Conservation (phyloP, 2,888 invertebrate genomes). For the Trissolcus japonicus region DNA sequence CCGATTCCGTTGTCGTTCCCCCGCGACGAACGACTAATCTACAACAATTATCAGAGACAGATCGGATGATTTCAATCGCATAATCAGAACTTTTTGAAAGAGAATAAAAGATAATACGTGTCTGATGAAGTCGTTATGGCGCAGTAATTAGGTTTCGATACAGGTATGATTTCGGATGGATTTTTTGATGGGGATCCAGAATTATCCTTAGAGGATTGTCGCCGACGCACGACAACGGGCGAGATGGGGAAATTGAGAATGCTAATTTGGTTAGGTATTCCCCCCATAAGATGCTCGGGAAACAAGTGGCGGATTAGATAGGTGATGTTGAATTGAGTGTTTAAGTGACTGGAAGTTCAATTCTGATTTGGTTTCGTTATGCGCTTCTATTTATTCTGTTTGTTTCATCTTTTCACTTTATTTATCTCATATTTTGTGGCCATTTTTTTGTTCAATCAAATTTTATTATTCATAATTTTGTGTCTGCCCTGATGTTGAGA, state of each 20-base stretch:
- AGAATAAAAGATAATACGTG: slow-evolving; percentile 42
- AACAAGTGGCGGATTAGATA: not conserved
- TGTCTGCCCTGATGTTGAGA: too few relatives aligned
- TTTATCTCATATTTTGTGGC: too few relatives aligned
- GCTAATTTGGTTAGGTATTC: slow-evolving; percentile 5
- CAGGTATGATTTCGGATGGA: slow-evolving; percentile 32
- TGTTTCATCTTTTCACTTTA: too few relatives aligned
- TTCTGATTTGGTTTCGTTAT: not conserved
- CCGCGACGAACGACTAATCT: slow-evolving; percentile 41
- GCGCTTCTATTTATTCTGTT: not conserved
- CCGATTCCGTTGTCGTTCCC: slow-evolving; percentile 39
- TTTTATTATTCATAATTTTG: too few relatives aligned
- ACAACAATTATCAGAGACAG: slow-evolving; percentile 44
- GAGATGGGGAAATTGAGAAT: slow-evolving; percentile 7
- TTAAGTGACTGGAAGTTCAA: not conserved
- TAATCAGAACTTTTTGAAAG: slow-evolving; percentile 44
- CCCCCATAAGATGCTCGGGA: not conserved
- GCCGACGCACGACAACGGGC: not conserved
- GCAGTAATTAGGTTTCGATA: slow-evolving; percentile 40
- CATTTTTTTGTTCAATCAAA: too few relatives aligned
- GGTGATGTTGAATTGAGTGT: not conserved
- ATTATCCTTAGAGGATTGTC: slow-evolving; percentile 35
- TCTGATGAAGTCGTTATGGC: slow-evolving; percentile 32
- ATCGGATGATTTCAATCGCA: slow-evolving; percentile 56
- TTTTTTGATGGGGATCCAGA: slow-evolving; percentile 35